Conservation (phyloP, 2,113 vertebrate species). For the Phodopus roborovskii region DNA sequence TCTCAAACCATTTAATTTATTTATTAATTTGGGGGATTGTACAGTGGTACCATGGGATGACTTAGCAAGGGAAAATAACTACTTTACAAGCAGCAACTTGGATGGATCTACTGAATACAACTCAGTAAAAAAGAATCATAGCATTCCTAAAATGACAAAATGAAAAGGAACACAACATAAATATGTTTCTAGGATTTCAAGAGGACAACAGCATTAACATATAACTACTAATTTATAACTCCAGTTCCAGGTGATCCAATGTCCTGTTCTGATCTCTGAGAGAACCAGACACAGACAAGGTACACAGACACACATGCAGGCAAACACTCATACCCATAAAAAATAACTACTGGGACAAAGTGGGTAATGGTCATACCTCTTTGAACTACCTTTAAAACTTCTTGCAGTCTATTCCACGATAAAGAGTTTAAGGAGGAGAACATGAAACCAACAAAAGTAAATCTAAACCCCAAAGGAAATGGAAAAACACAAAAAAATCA, state of each 20-base stretch:
- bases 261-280: background rate
- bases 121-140: background rate
- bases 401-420: slow-evolving; percentile 45
- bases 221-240: background rate
- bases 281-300: background rate
- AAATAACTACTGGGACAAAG: background rate
- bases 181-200: slow-evolving; percentile 17
- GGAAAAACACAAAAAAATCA: background rate
- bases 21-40: background rate
- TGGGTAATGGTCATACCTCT: background rate
- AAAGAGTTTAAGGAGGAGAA: background rate
- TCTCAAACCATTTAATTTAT: background rate
- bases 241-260: background rate
- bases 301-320: background rate
- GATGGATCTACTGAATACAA: slow-evolving; percentile 15
- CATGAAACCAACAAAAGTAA: background rate
- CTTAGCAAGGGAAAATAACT: slow-evolving; percentile 60
- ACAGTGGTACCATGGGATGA: slow-evolving; percentile 13
- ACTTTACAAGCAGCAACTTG: slow-evolving; percentile 34
- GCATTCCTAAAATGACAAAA: slow-evolving; percentile 60
- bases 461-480: background rate
- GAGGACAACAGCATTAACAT: background rate
- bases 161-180: slow-evolving; percentile 7
- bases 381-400: slow-evolving; percentile 49
- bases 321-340: background rate